phyloP scores from a whole-genome alignment of 2,888 invertebrate genomes.

The Drymonia ruficornis region DNA sequence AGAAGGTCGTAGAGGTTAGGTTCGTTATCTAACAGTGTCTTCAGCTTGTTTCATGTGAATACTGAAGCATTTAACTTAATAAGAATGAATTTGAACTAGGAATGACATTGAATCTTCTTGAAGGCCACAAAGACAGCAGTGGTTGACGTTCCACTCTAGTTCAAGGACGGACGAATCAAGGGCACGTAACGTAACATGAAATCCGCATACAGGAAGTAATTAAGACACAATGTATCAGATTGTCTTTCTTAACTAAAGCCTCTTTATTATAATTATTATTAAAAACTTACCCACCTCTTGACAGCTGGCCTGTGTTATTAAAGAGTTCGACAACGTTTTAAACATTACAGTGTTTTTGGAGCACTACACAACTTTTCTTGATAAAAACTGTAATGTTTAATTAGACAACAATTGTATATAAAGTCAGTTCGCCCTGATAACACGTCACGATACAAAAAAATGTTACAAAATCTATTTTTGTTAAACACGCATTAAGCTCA shows the following conservation, averaged over 20 bases:
- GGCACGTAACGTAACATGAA: conserved; percentile 47
- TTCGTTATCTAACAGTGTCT: conserved; percentile 63
- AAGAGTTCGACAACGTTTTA: conserved; percentile 85
- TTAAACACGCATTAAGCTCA: conserved; percentile 74
- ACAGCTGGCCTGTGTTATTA: conserved; percentile 88
- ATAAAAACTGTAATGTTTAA: conserved; percentile 59
- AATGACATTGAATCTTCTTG: conserved; percentile 25
- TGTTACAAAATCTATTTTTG: conserved; percentile 79
- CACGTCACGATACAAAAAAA: conserved; percentile 78
- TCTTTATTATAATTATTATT: conserved; percentile 28
- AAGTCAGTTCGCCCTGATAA: conserved; percentile 72
- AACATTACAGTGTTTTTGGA: conserved; percentile 85
- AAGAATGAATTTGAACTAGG: conserved; percentile 6
- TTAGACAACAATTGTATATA: conserved; percentile 47
- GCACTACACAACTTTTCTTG: conserved; percentile 56
- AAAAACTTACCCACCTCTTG: conserved; percentile 91
- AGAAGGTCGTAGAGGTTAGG: conserved; percentile 73
- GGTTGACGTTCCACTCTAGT: conserved; percentile 55
- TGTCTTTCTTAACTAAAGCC: conserved; percentile 20
- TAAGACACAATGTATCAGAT: conserved; percentile 12
- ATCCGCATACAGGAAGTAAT: conserved; percentile 15
- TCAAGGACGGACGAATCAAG: conserved; percentile 78
- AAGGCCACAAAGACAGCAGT: conserved; percentile 42
- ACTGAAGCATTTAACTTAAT: background rate
- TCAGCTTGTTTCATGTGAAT: conserved; percentile 7